Percentiles rank a stretch among this genome's conserved stretches.
Conservation (phyloP, 1,140 invertebrate species). For the Holcopasites calliopsidis region DNA sequence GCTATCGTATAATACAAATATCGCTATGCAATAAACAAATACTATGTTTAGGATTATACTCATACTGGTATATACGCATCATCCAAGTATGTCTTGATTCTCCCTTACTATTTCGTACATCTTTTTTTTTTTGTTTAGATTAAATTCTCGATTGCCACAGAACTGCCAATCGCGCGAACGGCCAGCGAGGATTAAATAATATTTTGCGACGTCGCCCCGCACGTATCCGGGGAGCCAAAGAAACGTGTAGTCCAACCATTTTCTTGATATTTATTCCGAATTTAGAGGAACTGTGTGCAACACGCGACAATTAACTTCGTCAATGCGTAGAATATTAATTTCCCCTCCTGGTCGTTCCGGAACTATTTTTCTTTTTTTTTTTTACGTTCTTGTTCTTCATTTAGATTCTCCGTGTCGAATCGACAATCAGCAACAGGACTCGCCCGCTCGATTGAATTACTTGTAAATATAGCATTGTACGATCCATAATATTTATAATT, state of each 20-base stretch:
- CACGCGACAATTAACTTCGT: slow-evolving; percentile 43
- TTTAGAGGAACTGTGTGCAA: slow-evolving; percentile 9
- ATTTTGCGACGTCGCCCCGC: slow-evolving; percentile 63
- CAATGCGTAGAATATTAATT: slow-evolving; percentile 74
- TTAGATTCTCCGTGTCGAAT: slow-evolving; percentile 10
- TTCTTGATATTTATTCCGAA: slow-evolving; percentile 51
- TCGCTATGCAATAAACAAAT: slow-evolving; percentile 54
- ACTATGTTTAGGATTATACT: slow-evolving; percentile 55
- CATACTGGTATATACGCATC: slow-evolving; percentile 43
- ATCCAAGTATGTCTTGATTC: slow-evolving; percentile 32
- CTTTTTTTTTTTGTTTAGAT: slow-evolving; percentile 7
- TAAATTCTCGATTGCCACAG: slow-evolving; percentile 26
- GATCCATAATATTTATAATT: slow-evolving; percentile 63
- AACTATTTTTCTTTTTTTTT: background rate
- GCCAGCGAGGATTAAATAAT: slow-evolving; percentile 79
- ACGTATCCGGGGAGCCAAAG: slow-evolving; percentile 45
- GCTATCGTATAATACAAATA: slow-evolving; percentile 55
- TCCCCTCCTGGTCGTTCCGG: slow-evolving; percentile 77
- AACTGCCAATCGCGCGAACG: slow-evolving; percentile 57
- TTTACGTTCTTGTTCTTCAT: background rate
- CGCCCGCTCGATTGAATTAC: slow-evolving; percentile 68
- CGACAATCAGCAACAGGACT: slow-evolving; percentile 64
- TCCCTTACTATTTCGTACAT: background rate
- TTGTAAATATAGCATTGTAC: slow-evolving; percentile 73
- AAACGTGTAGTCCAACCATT: slow-evolving; percentile 41